Evolutionary conservation across 35 echinoderm and acorn worm genomes (phyloP), one percentile per base, ranked within the genome.

Genomic region (Amphiura filiformis): DNA sequence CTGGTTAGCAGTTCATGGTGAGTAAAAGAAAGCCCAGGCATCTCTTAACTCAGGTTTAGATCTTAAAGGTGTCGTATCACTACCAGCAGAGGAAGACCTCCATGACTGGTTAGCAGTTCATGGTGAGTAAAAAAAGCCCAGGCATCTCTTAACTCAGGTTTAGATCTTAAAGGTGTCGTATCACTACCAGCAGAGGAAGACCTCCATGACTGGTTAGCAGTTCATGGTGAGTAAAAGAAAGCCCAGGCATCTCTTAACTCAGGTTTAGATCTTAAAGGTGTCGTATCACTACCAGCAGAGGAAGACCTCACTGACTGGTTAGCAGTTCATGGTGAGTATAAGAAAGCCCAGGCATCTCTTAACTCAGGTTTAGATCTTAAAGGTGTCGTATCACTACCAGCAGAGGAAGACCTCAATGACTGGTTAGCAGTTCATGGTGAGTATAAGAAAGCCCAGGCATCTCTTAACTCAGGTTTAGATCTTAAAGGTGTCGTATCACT

Each of bases 11-110:
- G 91, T 97, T 0, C 94, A 97, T 77, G 94, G 94, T 97, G 84
- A 34, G 39, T 20, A 31, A n/a, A 26, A 82, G 4, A 20, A 1
- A 17, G 17, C 41, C 41, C 4, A n/a, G n/a, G n/a, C n/a, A n/a
- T n/a, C n/a, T n/a, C n/a, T n/a, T n/a, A 92, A 97, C 56, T 89
- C 94, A 22, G 94, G 94, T n/a, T 84, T 97, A 33, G 94, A 97
- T 57, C 84, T 96, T 0, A 89, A 90, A 77, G 87, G 76, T 22
- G 83, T 89, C 26, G 94, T 96, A 20, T 34, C 86, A 35, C 76
- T 97, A 56, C 94, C 94, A 13, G 94, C 94, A 78, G 94, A 97
- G 52, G 94, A 97, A 33, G 94, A 97, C 57, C 85, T 97, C 41
- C 90, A 97, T 93, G 39, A 9, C 17, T 83, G 92, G 94, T 75